Conservation (phyloP, 1,140 invertebrate species). For the Drosophila miranda region DNA sequence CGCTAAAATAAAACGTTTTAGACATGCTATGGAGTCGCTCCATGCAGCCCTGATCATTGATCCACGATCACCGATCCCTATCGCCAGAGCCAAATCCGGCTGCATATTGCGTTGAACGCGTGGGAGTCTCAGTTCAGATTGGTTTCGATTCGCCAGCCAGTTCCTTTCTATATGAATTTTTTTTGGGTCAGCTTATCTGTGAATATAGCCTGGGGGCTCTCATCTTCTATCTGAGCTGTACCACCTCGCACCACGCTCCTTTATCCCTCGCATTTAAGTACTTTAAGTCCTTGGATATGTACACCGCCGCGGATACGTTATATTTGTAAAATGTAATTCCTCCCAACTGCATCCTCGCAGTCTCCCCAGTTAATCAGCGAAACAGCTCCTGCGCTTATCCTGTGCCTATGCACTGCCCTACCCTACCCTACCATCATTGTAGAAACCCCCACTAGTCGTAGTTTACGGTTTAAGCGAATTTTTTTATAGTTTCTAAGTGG, state of each 20-base stretch:
- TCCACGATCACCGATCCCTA: constrained; percentile 7
- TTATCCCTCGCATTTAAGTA: constrained; percentile 40
- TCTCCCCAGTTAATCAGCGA: constrained; percentile 60
- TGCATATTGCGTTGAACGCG: constrained; percentile 70
- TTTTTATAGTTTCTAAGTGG: constrained; percentile 47
- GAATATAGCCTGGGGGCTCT: constrained; percentile 23
- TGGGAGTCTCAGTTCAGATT: constrained; percentile 40
- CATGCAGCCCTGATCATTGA: constrained; percentile 3
- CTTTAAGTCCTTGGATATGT: constrained; percentile 53
- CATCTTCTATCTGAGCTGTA: constrained; percentile 3
- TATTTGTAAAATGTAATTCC: constrained; percentile 53
- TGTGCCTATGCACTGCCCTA: constrained; percentile 1
- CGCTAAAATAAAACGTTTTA: too few relatives aligned
- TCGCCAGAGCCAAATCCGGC: constrained; percentile 19
- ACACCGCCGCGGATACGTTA: constrained; percentile 32
- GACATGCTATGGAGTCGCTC: too few relatives aligned
- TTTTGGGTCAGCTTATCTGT: constrained; percentile 53
- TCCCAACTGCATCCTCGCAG: constrained; percentile 50
- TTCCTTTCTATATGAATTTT: constrained; percentile 51
- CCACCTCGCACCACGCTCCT: background rate
- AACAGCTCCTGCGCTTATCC: constrained; percentile 6
- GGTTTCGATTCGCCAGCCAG: constrained; percentile 37
- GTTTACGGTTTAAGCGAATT: constrained; percentile 25
- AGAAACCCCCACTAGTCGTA: background rate
- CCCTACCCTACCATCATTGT: too few relatives aligned